Conservation (phyloP, 2,113 vertebrate genomes). For the Natator depressus region DNA sequence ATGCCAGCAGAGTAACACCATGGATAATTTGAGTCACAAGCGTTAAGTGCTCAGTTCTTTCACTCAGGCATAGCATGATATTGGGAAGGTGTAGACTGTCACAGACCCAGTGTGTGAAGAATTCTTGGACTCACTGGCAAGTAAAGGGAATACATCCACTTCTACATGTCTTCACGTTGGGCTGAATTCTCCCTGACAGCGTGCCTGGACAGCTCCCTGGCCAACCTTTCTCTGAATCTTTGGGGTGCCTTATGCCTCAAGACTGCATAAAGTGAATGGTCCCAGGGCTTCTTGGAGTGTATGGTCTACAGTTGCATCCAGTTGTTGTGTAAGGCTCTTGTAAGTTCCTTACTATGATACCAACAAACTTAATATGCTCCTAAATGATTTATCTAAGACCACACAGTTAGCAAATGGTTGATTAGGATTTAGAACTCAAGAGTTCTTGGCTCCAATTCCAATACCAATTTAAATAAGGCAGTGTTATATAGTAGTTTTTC, state of each 20-base stretch:
- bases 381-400: not conserved
- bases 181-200: not conserved
- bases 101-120: not conserved
- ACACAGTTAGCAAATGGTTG: not conserved
- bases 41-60: not conserved
- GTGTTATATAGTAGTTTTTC: constrained; percentile 50
- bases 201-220: not conserved
- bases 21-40: not conserved
- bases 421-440: constrained; percentile 33
- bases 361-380: constrained; percentile 23
- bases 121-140: not conserved
- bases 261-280: not conserved
- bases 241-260: not conserved
- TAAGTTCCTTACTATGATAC: constrained; percentile 16
- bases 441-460: constrained; percentile 46
- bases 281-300: not conserved
- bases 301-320: not conserved
- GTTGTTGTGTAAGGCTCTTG: constrained; percentile 20
- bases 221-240: not conserved
- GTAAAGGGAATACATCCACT: not conserved
- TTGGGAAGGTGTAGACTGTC: not conserved
- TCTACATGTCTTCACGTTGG: not conserved
- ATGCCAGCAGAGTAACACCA: not conserved
- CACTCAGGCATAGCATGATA: not conserved
- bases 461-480: constrained; percentile 48